phyloP scores from a whole-genome alignment of 2,113 vertebrate species.

The Aegotheles bennettii region DNA sequence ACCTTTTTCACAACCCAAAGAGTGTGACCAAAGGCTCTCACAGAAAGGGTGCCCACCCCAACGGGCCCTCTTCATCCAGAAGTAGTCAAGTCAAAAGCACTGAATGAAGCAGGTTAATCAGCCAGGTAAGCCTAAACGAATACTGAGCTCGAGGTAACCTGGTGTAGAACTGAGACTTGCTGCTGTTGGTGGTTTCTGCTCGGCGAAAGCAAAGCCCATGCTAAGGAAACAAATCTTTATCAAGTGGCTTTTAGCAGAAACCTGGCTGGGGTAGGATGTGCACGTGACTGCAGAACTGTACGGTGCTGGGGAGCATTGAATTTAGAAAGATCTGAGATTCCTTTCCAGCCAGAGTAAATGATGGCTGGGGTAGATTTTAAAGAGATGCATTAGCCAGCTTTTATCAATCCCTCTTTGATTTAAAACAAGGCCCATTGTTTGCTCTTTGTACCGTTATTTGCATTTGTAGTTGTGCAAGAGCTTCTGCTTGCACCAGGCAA shows the following conservation, averaged over 20 bases:
- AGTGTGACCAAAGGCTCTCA: background rate
- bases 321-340: background rate
- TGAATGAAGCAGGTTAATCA: background rate
- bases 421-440: background rate
- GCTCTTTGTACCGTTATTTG: background rate
- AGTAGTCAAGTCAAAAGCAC: background rate
- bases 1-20: background rate
- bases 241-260: fast-evolving
- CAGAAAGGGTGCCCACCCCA: background rate
- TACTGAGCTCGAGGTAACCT: background rate
- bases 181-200: background rate
- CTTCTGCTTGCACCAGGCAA: background rate
- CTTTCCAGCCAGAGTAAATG: background rate
- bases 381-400: background rate
- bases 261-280: background rate
- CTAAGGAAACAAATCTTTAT: background rate
- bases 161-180: background rate
- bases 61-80: background rate
- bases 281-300: background rate
- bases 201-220: background rate
- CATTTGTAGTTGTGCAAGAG: background rate
- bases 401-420: background rate
- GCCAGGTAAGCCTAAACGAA: background rate
- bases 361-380: background rate
- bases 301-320: background rate